These are phyloP conservation scores for Tipula lateralis DNA, from an alignment of 2,888 invertebrate genomes.

Conservation along the genomic window DNA sequence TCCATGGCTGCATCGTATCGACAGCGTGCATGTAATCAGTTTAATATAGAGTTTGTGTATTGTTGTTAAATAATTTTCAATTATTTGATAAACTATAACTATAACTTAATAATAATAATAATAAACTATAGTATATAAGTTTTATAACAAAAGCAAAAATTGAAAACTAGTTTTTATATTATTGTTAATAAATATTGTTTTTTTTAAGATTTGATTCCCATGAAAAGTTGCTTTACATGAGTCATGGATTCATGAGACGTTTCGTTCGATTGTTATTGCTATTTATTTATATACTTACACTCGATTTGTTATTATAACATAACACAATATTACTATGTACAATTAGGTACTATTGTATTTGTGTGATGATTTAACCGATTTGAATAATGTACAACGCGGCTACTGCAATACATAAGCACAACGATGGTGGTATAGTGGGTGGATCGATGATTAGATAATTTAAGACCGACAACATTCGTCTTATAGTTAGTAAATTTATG, in stretches of 20 bases:
- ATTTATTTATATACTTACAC: background rate
- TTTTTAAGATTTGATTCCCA: background rate
- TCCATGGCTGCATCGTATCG: background rate
- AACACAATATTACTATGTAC: background rate
- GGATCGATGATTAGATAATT: background rate
- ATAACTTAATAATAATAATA: background rate
- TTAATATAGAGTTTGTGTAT: background rate
- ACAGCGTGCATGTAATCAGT: background rate
- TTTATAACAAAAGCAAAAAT: background rate
- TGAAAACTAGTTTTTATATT: background rate
- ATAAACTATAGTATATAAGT: background rate
- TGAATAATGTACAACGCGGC: background rate
- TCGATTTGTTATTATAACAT: background rate
- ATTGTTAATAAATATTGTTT: background rate
- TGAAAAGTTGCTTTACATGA: background rate
- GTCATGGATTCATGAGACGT: background rate
- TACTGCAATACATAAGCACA: background rate
- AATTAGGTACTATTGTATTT: background rate
- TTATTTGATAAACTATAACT: background rate
- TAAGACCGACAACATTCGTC: background rate
- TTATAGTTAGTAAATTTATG: background rate
- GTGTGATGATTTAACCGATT: background rate
- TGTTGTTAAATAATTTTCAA: background rate
- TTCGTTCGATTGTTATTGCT: background rate
- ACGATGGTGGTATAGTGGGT: background rate